phyloP scores from a whole-genome alignment of 1,140 invertebrate species.

The Gonioctena quinquepunctata region DNA sequence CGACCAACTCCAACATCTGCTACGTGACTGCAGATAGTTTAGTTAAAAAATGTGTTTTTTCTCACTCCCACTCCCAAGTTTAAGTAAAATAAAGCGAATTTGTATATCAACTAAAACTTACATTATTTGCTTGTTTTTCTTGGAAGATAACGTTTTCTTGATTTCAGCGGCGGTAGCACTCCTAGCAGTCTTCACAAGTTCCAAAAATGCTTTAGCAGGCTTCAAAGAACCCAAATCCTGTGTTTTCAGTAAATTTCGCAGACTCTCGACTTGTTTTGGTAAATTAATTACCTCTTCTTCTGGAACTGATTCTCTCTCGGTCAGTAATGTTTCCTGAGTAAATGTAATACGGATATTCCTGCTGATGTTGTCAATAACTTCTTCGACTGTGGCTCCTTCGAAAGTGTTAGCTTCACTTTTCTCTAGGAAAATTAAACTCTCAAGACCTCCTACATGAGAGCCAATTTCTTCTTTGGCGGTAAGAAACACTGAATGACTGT shows the following conservation, averaged over 20 bases:
- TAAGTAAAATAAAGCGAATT: too few relatives aligned
- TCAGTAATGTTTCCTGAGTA: slow-evolving; percentile 35
- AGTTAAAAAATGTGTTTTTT: too few relatives aligned
- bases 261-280: slow-evolving; percentile 60
- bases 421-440: slow-evolving; percentile 52
- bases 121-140: slow-evolving; percentile 60
- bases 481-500: slow-evolving; percentile 61
- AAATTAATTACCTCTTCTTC: slow-evolving; percentile 43
- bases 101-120: too few relatives aligned
- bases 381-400: slow-evolving; percentile 31
- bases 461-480: slow-evolving; percentile 61
- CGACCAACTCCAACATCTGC: too few relatives aligned
- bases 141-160: slow-evolving; percentile 62
- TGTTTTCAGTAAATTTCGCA: slow-evolving; percentile 58
- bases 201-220: slow-evolving; percentile 67
- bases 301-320: slow-evolving; percentile 28
- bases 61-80: too few relatives aligned
- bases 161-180: slow-evolving; percentile 64
- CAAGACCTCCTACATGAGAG: slow-evolving; percentile 57
- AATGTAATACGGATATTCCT: slow-evolving; percentile 18
- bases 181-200: slow-evolving; percentile 65
- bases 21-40: too few relatives aligned
- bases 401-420: slow-evolving; percentile 22
- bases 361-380: slow-evolving; percentile 36
- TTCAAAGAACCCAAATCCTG: slow-evolving; percentile 65